A percentile compares a stretch with the other conserved stretches of the same genome.
These are phyloP conservation scores for Fringilla coelebs DNA, from an alignment of 2,797 vertebrate genomes.

Conservation along the genomic window DNA sequence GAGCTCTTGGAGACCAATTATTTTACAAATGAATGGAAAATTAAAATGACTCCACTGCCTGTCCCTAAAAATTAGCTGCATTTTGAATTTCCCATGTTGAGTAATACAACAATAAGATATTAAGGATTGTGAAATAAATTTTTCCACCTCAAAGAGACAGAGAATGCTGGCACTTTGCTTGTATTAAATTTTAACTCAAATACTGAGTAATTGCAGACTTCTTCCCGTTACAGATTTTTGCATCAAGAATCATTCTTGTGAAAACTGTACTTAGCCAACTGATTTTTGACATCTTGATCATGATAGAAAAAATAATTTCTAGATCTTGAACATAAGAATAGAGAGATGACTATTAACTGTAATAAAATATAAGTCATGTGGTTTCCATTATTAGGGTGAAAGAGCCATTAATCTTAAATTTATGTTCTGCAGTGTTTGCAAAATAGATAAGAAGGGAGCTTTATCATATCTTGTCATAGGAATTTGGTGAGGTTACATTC, in stretches of 20 bases:
- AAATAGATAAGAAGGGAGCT: neutral
- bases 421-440: neutral
- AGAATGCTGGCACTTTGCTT: neutral
- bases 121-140: neutral
- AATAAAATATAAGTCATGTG: neutral
- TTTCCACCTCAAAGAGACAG: neutral
- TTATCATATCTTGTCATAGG: neutral
- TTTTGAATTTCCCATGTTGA: neutral
- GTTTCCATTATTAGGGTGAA: neutral
- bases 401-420: neutral
- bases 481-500: neutral
- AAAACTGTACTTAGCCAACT: neutral
- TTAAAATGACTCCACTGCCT: neutral
- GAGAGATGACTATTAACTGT: neutral
- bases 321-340: neutral
- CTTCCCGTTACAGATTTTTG: neutral
- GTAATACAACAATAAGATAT: neutral
- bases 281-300: neutral
- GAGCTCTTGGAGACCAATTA: neutral
- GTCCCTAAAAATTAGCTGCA: neutral
- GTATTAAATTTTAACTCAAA: neutral
- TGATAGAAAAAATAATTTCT: neutral
- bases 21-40: neutral
- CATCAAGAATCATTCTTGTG: neutral
- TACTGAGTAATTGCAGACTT: neutral